Evolutionary conservation across 1,140 invertebrate species (phyloP).

Genomic region (Brachystomella parvula): DNA sequence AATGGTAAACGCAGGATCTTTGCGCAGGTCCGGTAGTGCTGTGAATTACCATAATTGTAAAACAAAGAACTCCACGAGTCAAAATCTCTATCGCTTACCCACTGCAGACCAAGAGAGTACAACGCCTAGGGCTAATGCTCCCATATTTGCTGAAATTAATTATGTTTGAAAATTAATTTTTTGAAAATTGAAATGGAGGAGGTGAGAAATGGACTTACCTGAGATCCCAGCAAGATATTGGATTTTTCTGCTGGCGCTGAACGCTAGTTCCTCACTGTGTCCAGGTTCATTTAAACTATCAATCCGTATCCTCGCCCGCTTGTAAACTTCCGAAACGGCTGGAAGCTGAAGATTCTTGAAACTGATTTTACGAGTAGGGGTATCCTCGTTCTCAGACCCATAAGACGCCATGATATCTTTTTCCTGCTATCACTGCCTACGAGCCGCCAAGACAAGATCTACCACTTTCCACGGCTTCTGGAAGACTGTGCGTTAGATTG

Average conservation of each 20-base stretch:
- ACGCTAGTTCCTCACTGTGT: neutral
- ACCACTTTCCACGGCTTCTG: too few species aligned
- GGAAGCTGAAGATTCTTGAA: neutral
- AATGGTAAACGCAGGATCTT: constrained; percentile 17
- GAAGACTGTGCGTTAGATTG: too few species aligned
- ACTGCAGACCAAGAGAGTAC: neutral
- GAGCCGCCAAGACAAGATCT: too few species aligned
- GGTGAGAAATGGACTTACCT: neutral
- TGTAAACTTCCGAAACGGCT: neutral
- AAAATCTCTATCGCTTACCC: neutral
- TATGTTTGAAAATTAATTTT: neutral
- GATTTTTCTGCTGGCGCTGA: constrained; percentile 6
- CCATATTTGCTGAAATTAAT: constrained; percentile 12
- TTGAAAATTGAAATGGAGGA: neutral
- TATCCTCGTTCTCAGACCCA: neutral
- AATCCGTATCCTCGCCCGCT: neutral
- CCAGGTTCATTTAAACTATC: constrained; percentile 4
- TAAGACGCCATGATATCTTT: neutral
- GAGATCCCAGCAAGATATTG: neutral
- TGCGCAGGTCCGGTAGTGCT: constrained; percentile 30
- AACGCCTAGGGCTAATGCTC: constrained; percentile 11
- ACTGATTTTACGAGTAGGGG: neutral
- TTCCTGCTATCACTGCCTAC: neutral
- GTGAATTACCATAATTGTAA: neutral
- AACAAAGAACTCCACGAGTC: neutral